phyloP scores from a whole-genome alignment of 2,113 vertebrate species.

The Trochalopteron elliotii region DNA sequence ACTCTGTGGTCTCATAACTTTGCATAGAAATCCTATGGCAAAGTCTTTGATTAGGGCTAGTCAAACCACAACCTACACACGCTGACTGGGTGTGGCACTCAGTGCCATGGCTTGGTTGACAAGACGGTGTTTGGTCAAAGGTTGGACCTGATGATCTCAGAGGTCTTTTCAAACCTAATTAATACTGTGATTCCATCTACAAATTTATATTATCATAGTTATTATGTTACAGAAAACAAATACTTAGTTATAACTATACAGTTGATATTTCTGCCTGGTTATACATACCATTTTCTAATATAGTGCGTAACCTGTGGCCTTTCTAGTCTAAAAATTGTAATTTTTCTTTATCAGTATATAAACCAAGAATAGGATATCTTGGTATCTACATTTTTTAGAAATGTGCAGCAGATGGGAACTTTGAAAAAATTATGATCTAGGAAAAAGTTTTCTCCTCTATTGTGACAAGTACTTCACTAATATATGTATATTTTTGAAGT shows the following conservation, averaged over 20 bases:
- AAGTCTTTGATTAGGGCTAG: background rate
- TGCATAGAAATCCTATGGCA: background rate
- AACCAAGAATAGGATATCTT: background rate
- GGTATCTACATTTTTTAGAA: background rate
- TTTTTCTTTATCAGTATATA: background rate
- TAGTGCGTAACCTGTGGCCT: background rate
- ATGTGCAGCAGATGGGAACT: background rate
- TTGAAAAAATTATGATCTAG: background rate
- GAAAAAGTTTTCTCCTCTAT: background rate
- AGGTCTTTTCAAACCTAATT: background rate
- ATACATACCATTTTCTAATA: background rate
- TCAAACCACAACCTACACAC: background rate
- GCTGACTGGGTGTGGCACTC: fast-evolving
- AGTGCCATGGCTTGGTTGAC: background rate
- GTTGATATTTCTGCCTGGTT: background rate
- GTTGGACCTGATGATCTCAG: background rate
- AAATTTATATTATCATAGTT: background rate
- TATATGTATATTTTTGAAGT: background rate
- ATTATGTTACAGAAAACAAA: background rate
- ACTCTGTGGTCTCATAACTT: background rate
- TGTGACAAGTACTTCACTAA: background rate
- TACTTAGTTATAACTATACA: background rate
- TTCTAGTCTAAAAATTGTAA: background rate
- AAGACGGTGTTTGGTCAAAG: background rate
- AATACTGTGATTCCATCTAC: background rate